phyloP scores from a whole-genome alignment of 2,888 invertebrate species.

The Pediacus dermestoides region DNA sequence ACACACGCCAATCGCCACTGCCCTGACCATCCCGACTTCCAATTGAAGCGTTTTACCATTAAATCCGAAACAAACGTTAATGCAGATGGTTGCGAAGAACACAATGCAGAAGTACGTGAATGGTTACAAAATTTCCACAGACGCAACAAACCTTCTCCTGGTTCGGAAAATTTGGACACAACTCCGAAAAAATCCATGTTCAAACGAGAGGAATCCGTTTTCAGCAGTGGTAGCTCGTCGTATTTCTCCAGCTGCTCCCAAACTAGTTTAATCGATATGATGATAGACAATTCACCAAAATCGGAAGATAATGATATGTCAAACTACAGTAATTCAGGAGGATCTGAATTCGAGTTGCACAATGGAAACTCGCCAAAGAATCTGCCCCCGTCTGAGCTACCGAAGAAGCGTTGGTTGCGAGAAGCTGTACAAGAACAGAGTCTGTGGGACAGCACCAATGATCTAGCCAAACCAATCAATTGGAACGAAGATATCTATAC shows the following conservation, averaged over 20 bases:
- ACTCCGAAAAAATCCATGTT: conserved; percentile 36
- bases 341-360: conserved; percentile 26
- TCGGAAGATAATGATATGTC: conserved; percentile 33
- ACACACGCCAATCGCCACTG: conserved; percentile 76
- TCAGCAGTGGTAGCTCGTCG: conserved; percentile 30
- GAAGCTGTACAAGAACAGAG: conserved; percentile 50
- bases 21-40: conserved; percentile 64
- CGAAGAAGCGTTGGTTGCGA: conserved; percentile 60
- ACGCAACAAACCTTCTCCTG: conserved; percentile 26
- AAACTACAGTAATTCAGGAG: conserved; percentile 28
- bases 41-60: conserved; percentile 44
- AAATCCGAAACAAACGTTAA: conserved; percentile 42
- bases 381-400: conserved; percentile 33
- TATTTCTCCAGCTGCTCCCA: conserved; percentile 33
- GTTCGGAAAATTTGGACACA: conserved; percentile 32
- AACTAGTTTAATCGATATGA: conserved; percentile 28
- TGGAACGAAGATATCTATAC: conserved; percentile 46
- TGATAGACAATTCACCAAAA: conserved; percentile 30
- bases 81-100: conserved; percentile 49
- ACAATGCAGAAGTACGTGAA: conserved; percentile 49
- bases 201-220: conserved; percentile 31
- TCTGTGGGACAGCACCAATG: conserved; percentile 45
- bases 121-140: conserved; percentile 47
- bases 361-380: conserved; percentile 7
- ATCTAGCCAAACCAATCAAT: conserved; percentile 53